phyloP scores from a whole-genome alignment of 2,888 invertebrate genomes.

The Caenorhabditis sinica region DNA sequence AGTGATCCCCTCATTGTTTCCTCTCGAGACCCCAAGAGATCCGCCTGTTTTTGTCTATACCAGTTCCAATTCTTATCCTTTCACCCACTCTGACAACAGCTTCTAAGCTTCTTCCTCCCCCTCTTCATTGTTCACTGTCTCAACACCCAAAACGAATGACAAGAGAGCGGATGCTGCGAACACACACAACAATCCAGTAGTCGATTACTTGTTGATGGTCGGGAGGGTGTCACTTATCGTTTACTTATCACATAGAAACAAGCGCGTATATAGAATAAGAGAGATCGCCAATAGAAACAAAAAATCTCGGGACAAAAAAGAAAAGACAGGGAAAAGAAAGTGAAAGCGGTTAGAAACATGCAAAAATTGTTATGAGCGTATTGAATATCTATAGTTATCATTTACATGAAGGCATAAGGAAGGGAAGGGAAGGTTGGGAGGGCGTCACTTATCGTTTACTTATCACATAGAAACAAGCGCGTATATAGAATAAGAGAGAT shows the following conservation, averaged over 20 bases:
- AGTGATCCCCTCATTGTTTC: constrained; percentile 46
- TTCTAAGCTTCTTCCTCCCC: constrained; percentile 51
- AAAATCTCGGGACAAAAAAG: neutral
- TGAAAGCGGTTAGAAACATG: constrained; percentile 57
- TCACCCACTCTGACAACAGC: constrained; percentile 9
- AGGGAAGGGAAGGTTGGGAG: neutral
- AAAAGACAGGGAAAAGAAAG: constrained; percentile 25
- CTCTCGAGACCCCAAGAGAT: constrained; percentile 54
- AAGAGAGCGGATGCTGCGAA: constrained; percentile 29
- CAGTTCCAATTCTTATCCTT: constrained; percentile 24
- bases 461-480: constrained; percentile 52
- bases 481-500: constrained; percentile 24
- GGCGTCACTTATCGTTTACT: constrained; percentile 63
- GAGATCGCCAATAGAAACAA: constrained; percentile 51
- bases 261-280: constrained; percentile 13
- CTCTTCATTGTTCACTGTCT: constrained; percentile 10
- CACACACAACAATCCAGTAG: constrained; percentile 31
- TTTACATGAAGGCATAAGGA: constrained; percentile 17
- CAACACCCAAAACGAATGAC: no score
- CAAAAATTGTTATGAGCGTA: constrained; percentile 43
- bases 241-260: constrained; percentile 58
- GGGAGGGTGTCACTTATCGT: constrained; percentile 55
- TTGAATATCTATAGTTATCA: neutral
- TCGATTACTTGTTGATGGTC: constrained; percentile 46
- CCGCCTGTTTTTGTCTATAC: constrained; percentile 56